These are phyloP conservation scores for Caenorhabditis macrosperma DNA, from an alignment of 2,888 invertebrate genomes.

Conservation along the genomic window DNA sequence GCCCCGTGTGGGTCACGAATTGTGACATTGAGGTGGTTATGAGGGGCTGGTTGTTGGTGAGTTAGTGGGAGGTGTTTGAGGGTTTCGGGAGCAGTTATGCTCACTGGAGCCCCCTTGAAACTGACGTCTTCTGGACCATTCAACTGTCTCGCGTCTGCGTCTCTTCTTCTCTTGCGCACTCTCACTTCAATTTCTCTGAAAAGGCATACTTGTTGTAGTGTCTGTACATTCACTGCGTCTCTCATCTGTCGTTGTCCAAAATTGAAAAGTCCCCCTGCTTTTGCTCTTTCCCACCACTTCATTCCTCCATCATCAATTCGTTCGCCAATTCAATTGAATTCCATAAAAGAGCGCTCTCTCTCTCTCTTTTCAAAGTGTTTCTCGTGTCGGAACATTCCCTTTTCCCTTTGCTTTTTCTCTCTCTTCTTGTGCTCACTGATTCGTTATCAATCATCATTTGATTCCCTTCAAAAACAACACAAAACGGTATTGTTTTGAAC, in stretches of 20 bases:
- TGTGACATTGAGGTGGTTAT: slow-evolving; percentile 19
- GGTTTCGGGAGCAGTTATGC: no score
- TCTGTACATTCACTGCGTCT: no score
- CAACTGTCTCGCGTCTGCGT: no score
- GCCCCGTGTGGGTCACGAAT: not conserved
- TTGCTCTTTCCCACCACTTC: not conserved
- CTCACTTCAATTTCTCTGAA: not conserved
- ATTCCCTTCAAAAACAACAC: no score
- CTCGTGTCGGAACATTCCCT: slow-evolving; percentile 20
- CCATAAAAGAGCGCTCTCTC: not conserved
- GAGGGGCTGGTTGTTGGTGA: slow-evolving; percentile 24
- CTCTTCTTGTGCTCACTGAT: slow-evolving; percentile 23
- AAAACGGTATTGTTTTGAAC: no score
- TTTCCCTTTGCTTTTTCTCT: not conserved
- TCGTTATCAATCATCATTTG: slow-evolving; percentile 40
- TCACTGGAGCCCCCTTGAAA: no score
- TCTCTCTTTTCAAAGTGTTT: not conserved
- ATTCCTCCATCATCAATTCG: not conserved
- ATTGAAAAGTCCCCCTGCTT: not conserved
- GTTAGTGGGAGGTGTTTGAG: not conserved
- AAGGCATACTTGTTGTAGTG: not conserved
- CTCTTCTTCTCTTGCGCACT: not conserved
- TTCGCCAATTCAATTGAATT: not conserved
- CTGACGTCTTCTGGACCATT: no score
- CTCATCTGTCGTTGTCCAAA: no score